phyloP scores from a whole-genome alignment of 1,140 invertebrate genomes.

The Plutomurus gul region DNA sequence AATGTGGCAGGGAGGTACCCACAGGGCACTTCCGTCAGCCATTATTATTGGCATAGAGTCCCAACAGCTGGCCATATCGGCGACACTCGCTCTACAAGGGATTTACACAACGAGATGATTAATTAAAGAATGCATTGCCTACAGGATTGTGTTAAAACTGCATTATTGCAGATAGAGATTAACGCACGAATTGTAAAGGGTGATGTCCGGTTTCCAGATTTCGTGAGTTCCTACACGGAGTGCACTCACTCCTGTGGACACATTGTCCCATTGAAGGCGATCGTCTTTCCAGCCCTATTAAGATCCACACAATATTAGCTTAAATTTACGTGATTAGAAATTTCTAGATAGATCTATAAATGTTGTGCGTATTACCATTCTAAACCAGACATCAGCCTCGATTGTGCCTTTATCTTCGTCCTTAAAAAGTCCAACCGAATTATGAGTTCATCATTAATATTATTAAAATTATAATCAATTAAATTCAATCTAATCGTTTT shows the following conservation, averaged over 20 bases:
- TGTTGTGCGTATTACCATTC: neutral
- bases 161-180: neutral
- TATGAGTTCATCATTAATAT: neutral
- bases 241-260: neutral
- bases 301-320: neutral
- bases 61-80: constrained; percentile 1
- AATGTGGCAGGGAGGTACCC: constrained; percentile 47
- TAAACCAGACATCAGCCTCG: constrained; percentile 8
- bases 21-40: constrained; percentile 40
- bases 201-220: constrained; percentile 37
- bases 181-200: constrained; percentile 40
- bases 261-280: constrained; percentile 34
- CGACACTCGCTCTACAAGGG: neutral
- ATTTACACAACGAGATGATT: neutral
- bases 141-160: neutral
- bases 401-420: neutral
- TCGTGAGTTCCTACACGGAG: constrained; percentile 11
- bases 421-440: neutral
- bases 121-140: neutral
- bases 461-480: too few species aligned
- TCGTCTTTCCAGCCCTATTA: constrained; percentile 24
- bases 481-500: too few species aligned
- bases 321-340: neutral
- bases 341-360: neutral
- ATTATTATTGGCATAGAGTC: constrained; percentile 41